Base-by-base conservation (phyloP, 2,888 invertebrate species). In the Microctonus hyperodae region DNA sequence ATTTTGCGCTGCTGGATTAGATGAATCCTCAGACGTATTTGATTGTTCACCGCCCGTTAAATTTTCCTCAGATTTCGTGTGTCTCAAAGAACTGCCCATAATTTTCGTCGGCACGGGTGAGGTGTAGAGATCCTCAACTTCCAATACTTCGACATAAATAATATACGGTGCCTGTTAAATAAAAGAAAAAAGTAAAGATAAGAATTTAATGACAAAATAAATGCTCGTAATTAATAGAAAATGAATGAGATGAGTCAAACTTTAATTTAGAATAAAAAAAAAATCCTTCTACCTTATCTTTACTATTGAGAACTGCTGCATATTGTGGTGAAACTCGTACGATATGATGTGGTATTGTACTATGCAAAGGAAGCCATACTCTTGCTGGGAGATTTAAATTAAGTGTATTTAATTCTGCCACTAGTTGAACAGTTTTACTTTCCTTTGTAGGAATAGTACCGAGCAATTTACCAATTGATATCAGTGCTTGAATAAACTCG, bases 271-370 rank as follows among this genome's bases (percentile, higher is more conserved):
- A n/a, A n/a, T n/a, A n/a, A n/a, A n/a, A n/a, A n/a, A 37, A 25
- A 22, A 33, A 44, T 40, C 11, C 16, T 65, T 72, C 74, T 81
- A 92, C 92, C 89, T 96, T 97, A 84, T 97, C 97, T 86, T 99
- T 99, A 75, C 98, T 98, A 85, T 99, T 99, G 73, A 99, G 91
- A 64, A 99, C 98, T 61, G 98, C 98, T 70, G 97, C 97, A 73
- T 96, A 96, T 80, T 96, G 96, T 68, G 96, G 96, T 51, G 98
- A 98, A 86, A 99, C 96, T 85, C 98, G 88, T 58, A 99, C 92
- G 76, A 99, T 93, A 81, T 96, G 93, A 86, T 99, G 98, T 60
- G 95, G 92, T 76, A 88, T 86, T 75, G 90, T 88, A 74, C 92
- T 92, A 84, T 96, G 92, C 56, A 98, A 88, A 13, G 99, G 99